phyloP scores from a whole-genome alignment of 92 coral and sea anemone genomes.

The Palythoa grandiflora region DNA sequence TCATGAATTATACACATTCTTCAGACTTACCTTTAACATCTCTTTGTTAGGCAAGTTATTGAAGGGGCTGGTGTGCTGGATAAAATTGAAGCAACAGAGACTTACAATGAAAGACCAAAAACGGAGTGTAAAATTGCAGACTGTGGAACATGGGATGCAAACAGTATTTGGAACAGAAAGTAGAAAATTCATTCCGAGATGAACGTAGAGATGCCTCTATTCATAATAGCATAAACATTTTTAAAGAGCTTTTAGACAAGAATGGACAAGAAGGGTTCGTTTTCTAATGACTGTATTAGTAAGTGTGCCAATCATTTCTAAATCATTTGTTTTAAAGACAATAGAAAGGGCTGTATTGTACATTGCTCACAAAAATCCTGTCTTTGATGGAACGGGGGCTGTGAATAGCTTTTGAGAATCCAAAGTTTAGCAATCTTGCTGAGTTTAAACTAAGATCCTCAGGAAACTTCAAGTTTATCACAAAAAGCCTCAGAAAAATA shows the following conservation, averaged over 20 bases:
- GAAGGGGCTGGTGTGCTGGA: slow-evolving; percentile 89
- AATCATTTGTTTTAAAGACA: not conserved
- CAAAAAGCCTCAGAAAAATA: not conserved
- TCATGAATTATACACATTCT: not conserved
- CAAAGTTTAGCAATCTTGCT: not conserved
- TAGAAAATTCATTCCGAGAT: not conserved
- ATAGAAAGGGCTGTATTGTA: not conserved
- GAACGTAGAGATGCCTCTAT: not conserved
- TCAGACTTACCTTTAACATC: not conserved
- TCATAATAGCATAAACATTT: not conserved
- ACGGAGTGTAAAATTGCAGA: slow-evolving; percentile 75
- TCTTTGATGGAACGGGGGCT: not conserved
- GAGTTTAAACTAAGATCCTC: not conserved
- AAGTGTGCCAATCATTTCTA: not conserved
- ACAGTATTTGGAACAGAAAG: slow-evolving; percentile 71
- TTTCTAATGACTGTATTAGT: not conserved
- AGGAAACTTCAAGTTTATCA: not conserved
- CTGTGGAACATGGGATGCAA: slow-evolving; percentile 86
- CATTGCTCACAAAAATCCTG: not conserved
- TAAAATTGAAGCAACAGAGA: slow-evolving; percentile 82
- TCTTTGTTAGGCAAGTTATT: slow-evolving; percentile 82
- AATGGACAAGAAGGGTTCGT: not conserved
- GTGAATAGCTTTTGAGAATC: not conserved
- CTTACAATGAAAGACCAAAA: slow-evolving; percentile 96
- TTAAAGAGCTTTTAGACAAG: no score